Evolutionary conservation across 35 echinoderm and acorn worm genomes (phyloP), one percentile per base, ranked within the genome.

Genomic region (Anneissia japonica): DNA sequence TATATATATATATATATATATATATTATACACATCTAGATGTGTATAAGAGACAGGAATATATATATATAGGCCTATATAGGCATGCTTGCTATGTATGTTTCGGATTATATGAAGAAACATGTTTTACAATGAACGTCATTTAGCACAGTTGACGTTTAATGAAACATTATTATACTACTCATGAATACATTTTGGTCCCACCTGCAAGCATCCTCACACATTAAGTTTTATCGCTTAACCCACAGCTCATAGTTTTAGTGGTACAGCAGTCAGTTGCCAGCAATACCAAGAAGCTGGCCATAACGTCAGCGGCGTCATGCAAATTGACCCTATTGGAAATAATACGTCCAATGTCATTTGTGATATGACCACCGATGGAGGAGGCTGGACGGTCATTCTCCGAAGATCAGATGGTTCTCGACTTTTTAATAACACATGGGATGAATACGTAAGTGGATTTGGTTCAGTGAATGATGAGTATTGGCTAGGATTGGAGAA

Each of bases 311-410:
- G 83, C 45, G 92, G 92, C 23, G 92, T 93, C 26, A 76, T 93
- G 9, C 87, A 89, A 41, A 86, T 93, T 34, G 81, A 93, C 51
- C 92, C 92, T 19, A 83, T 72, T 5, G 79, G 83, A 12, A 32
- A 35, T 23, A 87, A 75, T 23, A 64, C 88, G 32, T 90, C 90
- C 32, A 87, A 93, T 43, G 92, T 90, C 73, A 90, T 90, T 64
- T 93, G 92, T 36, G 92, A 93, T 75, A 93, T 93, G 92, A 83
- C 81, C 39, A 93, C 83, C n/a, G 87, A 93, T 38, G 92, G 87
- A 30, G 92, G 92, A 33, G 92, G 92, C 23, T 93, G 92, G 92
- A 89, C 87, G 11, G 40, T 93, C 43, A 82, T 93, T 73, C 92
- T 90, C 83, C 35, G 43, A 33, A 23, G 43, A 3, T 43, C 37